These are phyloP conservation scores for Pseudomyrmex pallidus DNA, from an alignment of 1,140 invertebrate species.

Conservation along the genomic window DNA sequence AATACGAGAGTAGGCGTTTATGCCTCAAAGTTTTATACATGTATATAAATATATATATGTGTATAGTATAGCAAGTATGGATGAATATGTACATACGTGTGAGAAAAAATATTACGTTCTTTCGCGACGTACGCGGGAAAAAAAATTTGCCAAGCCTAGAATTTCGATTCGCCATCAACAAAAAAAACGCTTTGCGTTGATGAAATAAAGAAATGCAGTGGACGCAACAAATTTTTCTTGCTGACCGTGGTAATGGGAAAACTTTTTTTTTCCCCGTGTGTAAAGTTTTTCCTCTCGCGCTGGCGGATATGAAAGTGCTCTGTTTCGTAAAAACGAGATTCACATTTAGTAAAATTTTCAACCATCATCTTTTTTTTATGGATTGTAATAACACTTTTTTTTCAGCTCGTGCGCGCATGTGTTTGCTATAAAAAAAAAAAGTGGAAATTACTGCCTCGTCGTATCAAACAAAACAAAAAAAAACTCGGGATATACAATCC, in stretches of 20 bases:
- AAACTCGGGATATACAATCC: neutral
- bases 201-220: too few species aligned
- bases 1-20: constrained; percentile 17
- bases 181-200: too few species aligned
- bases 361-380: neutral
- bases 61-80: neutral
- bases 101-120: too few species aligned
- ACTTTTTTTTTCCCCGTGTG: too few species aligned
- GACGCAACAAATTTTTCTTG: too few species aligned
- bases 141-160: too few species aligned
- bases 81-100: too few species aligned
- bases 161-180: too few species aligned
- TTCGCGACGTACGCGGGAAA: too few species aligned
- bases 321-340: neutral
- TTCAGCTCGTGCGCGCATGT: neutral
- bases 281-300: neutral
- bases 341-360: neutral
- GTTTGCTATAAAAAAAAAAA: neutral
- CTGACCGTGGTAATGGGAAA: too few species aligned
- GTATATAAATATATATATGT: neutral
- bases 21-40: neutral
- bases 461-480: neutral
- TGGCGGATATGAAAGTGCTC: neutral
- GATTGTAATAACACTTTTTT: neutral
- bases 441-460: neutral